These are phyloP conservation scores for Dicrostonyx torquatus DNA, from an alignment of 2,797 vertebrate genomes.

Conservation along the genomic window DNA sequence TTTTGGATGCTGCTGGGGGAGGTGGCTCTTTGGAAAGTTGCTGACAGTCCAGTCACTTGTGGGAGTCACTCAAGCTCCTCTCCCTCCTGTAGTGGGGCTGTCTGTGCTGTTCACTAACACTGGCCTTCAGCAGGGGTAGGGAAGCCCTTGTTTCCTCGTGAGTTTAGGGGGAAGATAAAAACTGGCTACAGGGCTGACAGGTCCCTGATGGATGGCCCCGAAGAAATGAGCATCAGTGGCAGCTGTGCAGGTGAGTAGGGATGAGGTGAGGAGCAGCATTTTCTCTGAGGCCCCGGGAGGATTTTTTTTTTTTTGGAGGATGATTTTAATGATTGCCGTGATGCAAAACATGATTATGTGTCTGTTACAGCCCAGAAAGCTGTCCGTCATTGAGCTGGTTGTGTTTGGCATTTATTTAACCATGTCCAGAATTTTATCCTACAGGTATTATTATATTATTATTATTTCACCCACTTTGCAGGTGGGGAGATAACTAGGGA, in stretches of 20 bases:
- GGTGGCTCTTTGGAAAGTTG: neutral
- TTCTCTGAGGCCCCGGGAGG: neutral
- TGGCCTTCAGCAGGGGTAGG: neutral
- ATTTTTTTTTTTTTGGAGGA: too few relatives aligned
- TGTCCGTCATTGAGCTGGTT: neutral
- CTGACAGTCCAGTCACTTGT: neutral
- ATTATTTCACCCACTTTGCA: neutral
- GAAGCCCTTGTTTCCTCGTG: neutral
- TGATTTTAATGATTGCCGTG: neutral
- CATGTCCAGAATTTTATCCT: neutral
- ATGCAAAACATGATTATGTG: neutral
- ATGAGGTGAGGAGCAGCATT: neutral
- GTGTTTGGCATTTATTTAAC: neutral
- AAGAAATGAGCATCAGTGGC: neutral
- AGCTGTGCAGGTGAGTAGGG: conserved; percentile 3
- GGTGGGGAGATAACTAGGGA: neutral
- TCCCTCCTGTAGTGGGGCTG: neutral
- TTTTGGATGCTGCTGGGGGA: neutral
- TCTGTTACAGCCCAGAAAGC: neutral
- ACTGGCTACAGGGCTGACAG: neutral
- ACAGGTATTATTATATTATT: neutral
- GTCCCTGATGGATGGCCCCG: neutral
- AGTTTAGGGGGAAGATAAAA: neutral
- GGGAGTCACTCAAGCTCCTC: neutral
- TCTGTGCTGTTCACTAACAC: neutral